Base-by-base conservation (phyloP, 2,113 vertebrate genomes). In the Dendrocopos noguchii region DNA sequence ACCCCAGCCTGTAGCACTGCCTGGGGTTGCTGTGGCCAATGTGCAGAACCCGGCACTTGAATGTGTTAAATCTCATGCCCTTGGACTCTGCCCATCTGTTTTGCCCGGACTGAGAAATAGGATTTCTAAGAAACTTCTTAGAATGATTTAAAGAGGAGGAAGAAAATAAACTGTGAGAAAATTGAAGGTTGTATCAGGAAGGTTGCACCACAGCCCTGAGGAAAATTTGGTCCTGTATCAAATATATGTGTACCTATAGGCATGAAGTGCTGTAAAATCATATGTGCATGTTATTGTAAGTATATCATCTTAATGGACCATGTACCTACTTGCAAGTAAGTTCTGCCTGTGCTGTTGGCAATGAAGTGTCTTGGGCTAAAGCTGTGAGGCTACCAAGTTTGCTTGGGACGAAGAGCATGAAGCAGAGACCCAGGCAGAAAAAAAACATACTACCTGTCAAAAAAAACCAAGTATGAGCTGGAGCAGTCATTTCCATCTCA, bases 401-500 rank as follows among this genome's bases (percentile, higher is more conserved):
- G 10, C 34, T 73, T 39, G 18, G 21, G 10, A 29, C 65, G 34
- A 39, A 65, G 39, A 91, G 8, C 25, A 34, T 13, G 71, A 57
- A 68, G 55, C 44, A 94, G 46, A 75, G 47, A 73, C 31, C 13
- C 34, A 83, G 52, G 8, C 52, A 85, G 29, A 77, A 59, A 61
- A 89, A 18, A 18, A 91, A 1, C 9, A 15, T 22, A 33, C 68
- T 83, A 25, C 19, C 31, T 36, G 14, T 7, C 6, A 76, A 84
- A 78, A 87, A 44, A 79, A 67, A 50, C 6, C 25, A 64, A 80
- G 76, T 67, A 56, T 0, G 3, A 85, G 73, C 46, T 65, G 60
- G 19, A 90, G 90, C 85, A 80, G 76, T 88, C 61, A 93, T 95
- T 95, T 91, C 82, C 93, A 95, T 83, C 82, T 95, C 93, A 95